Conservation (phyloP, 1,140 invertebrate genomes). For the Anastrepha obliqua region DNA sequence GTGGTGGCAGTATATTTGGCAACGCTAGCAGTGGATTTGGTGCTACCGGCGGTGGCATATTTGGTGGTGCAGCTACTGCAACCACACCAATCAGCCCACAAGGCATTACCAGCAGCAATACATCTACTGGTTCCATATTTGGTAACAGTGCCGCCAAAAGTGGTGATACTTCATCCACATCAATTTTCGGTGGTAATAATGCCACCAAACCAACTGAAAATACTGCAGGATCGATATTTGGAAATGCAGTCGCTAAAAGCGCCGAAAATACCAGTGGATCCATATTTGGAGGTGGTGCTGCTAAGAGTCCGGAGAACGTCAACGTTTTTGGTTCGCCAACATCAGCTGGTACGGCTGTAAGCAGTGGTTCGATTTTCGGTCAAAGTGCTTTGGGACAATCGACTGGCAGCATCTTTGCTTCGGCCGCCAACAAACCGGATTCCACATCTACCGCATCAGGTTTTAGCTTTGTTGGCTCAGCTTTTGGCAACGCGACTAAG, state of each 20-base stretch:
- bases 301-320: constrained; percentile 56
- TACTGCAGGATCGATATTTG: constrained; percentile 68
- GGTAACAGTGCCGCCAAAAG: constrained; percentile 34
- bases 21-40: constrained; percentile 62
- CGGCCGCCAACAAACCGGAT: constrained; percentile 54
- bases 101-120: neutral
- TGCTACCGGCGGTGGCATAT: constrained; percentile 60
- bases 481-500: constrained; percentile 63
- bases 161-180: neutral
- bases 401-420: constrained; percentile 46
- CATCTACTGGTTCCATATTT: constrained; percentile 55
- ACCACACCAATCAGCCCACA: constrained; percentile 55
- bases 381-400: constrained; percentile 64
- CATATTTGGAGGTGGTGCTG: constrained; percentile 62
- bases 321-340: constrained; percentile 59
- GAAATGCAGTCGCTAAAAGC: constrained; percentile 57
- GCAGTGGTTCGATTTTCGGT: constrained; percentile 64
- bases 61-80: constrained; percentile 61
- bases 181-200: constrained; percentile 51
- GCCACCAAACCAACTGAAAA: constrained; percentile 61
- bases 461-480: constrained; percentile 59
- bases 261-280: constrained; percentile 59
- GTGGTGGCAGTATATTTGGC: constrained; percentile 64
- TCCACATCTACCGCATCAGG: constrained; percentile 58
- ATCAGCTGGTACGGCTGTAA: constrained; percentile 57